Percentiles rank a stretch among this genome's conserved stretches.
Evolutionary conservation across 2,113 vertebrate species (phyloP).

Genomic region (Triplophysa siluroides): DNA sequence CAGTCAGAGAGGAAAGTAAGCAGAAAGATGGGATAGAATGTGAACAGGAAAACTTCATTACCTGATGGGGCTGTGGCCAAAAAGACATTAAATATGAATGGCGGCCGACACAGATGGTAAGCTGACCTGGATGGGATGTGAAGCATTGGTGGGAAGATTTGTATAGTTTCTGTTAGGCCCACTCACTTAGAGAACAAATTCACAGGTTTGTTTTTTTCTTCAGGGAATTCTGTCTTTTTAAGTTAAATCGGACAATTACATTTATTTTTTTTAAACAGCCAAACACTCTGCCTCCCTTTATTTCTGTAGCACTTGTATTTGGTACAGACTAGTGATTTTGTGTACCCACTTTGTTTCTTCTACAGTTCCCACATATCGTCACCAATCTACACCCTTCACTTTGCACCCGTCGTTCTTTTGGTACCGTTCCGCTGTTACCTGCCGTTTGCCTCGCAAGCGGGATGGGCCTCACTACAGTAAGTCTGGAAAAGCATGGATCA

Average conservation of each 20-base stretch:
- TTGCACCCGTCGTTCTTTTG: constrained; percentile 37
- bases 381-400: background rate
- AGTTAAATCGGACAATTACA: too few relatives aligned
- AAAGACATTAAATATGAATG: constrained; percentile 63
- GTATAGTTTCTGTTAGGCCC: background rate
- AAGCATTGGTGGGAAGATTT: constrained; percentile 36
- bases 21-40: constrained; percentile 31
- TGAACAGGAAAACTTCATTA: constrained; percentile 47
- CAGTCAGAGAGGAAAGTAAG: constrained; percentile 17
- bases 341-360: too few relatives aligned
- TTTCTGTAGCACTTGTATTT: too few relatives aligned
- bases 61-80: constrained; percentile 47
- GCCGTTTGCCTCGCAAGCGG: constrained; percentile 40
- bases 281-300: background rate
- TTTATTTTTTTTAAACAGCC: background rate
- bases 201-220: background rate
- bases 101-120: constrained; percentile 53
- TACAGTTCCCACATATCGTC: background rate
- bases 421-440: constrained; percentile 53
- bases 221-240: background rate
- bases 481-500: constrained; percentile 69
- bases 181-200: constrained; percentile 31
- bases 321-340: too few relatives aligned
- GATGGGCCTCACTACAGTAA: constrained; percentile 43
- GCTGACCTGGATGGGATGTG: constrained; percentile 50